These are phyloP conservation scores for Pogonomyrmex californicus DNA, from an alignment of 1,140 invertebrate species.

Conservation along the genomic window DNA sequence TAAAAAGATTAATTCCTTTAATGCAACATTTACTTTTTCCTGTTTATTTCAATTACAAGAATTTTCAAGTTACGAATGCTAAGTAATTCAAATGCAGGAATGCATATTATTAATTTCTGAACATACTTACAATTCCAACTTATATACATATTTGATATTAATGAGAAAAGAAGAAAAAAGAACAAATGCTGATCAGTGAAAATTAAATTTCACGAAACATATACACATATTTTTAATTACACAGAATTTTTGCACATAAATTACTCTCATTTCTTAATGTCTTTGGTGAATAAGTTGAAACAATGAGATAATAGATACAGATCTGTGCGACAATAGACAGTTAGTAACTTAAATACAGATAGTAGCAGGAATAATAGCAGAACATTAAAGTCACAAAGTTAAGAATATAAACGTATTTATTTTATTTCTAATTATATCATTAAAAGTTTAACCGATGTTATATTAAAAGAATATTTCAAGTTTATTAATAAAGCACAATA, in stretches of 20 bases:
- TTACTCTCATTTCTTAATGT: neutral
- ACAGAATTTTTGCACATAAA: neutral
- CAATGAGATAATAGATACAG: neutral
- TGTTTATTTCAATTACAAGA: neutral
- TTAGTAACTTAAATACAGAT: neutral
- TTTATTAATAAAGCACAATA: constrained; percentile 8
- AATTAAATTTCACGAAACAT: neutral
- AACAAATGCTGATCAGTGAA: neutral
- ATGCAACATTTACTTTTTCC: neutral
- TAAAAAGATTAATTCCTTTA: neutral
- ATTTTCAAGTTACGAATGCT: neutral
- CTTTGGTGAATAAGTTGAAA: neutral
- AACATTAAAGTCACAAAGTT: neutral
- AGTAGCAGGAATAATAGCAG: neutral
- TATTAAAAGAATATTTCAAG: neutral
- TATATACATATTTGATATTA: neutral
- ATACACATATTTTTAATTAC: constrained; percentile 12
- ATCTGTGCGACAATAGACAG: neutral
- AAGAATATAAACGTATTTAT: neutral
- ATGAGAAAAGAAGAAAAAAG: neutral
- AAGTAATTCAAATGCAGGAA: neutral
- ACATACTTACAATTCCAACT: neutral
- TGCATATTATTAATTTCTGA: neutral
- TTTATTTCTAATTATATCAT: neutral
- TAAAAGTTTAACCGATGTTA: neutral